A percentile compares a stretch with the other conserved stretches of the same genome.
These are phyloP conservation scores for Synergus itoensis DNA, from an alignment of 2,888 invertebrate genomes.

Conservation along the genomic window DNA sequence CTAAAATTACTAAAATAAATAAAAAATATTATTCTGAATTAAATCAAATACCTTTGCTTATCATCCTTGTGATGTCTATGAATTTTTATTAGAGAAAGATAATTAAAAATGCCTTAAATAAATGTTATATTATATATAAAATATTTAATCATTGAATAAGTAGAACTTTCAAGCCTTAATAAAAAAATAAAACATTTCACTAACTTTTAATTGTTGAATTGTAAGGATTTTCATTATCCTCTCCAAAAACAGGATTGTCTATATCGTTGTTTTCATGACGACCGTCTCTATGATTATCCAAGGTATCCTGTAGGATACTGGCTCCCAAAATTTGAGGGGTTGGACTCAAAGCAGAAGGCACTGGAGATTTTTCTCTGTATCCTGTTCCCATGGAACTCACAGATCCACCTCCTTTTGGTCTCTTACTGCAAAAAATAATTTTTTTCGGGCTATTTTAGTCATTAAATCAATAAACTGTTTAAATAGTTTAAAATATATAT, in stretches of 20 bases:
- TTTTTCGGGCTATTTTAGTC: neutral
- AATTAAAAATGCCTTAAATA: neutral
- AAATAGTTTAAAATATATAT: neutral
- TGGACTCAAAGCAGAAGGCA: constrained; percentile 71
- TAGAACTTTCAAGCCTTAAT: no score
- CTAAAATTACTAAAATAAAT: neutral
- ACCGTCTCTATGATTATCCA: constrained; percentile 75
- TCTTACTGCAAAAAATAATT: constrained; percentile 64
- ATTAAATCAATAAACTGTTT: neutral
- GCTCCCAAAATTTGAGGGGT: constrained; percentile 80
- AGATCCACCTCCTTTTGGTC: constrained; percentile 71
- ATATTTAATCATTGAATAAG: neutral
- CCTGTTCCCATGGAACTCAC: constrained; percentile 74
- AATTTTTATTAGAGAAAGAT: neutral
- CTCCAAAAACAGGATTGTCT: constrained; percentile 78
- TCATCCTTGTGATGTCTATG: constrained; percentile 15
- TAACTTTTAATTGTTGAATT: constrained; percentile 82
- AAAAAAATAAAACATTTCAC: constrained; percentile 51
- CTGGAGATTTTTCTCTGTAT: constrained; percentile 73
- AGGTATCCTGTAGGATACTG: constrained; percentile 77
- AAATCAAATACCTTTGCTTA: neutral
- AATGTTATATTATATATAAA: neutral
- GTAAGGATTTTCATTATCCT: constrained; percentile 74
- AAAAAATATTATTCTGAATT: neutral
- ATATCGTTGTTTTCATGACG: constrained; percentile 78